phyloP scores from a whole-genome alignment of 2,888 invertebrate genomes.

The Conchocele bisecta region DNA sequence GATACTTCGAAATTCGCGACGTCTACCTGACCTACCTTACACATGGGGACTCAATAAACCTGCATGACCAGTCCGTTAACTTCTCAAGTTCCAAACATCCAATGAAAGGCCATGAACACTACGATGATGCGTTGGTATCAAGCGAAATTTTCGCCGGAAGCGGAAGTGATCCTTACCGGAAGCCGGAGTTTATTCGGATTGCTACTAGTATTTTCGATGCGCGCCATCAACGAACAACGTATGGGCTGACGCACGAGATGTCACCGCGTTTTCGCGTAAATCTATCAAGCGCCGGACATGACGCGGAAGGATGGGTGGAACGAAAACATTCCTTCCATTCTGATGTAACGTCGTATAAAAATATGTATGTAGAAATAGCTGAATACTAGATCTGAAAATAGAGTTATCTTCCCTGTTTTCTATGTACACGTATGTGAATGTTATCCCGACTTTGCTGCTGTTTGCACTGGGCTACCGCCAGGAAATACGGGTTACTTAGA shows the following conservation, averaged over 20 bases:
- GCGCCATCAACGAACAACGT: conserved; percentile 40
- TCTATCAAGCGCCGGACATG: conserved; percentile 48
- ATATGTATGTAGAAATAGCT: conserved; percentile 56
- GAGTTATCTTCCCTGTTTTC: too few species aligned
- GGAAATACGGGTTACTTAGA: too few species aligned
- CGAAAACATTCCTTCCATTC: conserved; percentile 58
- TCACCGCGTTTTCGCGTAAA: conserved; percentile 62
- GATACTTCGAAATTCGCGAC: conserved; percentile 54
- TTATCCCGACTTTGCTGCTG: too few species aligned
- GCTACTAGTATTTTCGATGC: conserved; percentile 68
- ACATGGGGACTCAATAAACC: conserved; percentile 62
- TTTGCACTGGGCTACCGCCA: too few species aligned
- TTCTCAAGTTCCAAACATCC: conserved; percentile 55
- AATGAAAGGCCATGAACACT: conserved; percentile 61
- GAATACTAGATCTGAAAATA: too few species aligned
- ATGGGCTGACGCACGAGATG: conserved; percentile 60
- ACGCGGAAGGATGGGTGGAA: conserved; percentile 60
- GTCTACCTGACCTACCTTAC: conserved; percentile 65
- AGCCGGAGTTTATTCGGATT: conserved; percentile 64
- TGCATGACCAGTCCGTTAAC: conserved; percentile 48
- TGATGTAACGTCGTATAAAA: conserved; percentile 64
- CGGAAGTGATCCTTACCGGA: conserved; percentile 13
- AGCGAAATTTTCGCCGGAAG: conserved; percentile 62
- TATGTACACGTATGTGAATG: too few species aligned
- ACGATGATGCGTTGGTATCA: conserved; percentile 58